Conservation (phyloP, 2,888 invertebrate species). For the Osmoderma eremita region DNA sequence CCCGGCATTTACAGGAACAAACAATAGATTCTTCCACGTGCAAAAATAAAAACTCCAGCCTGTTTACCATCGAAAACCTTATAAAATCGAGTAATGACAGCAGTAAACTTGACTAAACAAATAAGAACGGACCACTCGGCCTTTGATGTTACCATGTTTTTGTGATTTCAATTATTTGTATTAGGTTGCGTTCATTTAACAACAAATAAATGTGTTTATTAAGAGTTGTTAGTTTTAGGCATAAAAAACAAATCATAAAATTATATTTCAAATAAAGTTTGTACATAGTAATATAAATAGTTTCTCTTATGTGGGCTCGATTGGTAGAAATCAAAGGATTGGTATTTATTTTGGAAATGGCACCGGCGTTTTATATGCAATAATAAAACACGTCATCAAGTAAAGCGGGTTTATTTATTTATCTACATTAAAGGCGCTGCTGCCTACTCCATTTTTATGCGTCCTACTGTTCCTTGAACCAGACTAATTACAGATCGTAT, state of each 20-base stretch:
- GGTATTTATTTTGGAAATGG: conserved; percentile 43
- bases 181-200: conserved; percentile 49
- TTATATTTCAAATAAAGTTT: conserved; percentile 45
- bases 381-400: conserved; percentile 42
- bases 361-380: conserved; percentile 40
- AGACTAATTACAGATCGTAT: conserved; percentile 25
- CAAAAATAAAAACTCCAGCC: conserved; percentile 61
- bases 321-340: conserved; percentile 39
- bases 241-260: conserved; percentile 47
- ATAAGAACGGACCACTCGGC: conserved; percentile 52
- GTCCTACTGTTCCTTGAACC: conserved; percentile 24
- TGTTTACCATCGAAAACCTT: conserved; percentile 64
- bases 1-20: conserved; percentile 31
- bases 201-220: conserved; percentile 43
- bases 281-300: conserved; percentile 41
- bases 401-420: conserved; percentile 40
- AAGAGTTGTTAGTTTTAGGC: conserved; percentile 44
- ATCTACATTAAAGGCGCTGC: conserved; percentile 40
- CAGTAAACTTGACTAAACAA: conserved; percentile 58
- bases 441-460: conserved; percentile 38
- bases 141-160: conserved; percentile 57
- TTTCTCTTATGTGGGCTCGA: conserved; percentile 32
- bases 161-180: conserved; percentile 57
- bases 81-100: conserved; percentile 59
- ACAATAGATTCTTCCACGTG: conserved; percentile 45